Percentiles rank a stretch among this genome's conserved stretches.
Evolutionary conservation across 2,113 vertebrate species (phyloP).

Genomic region (Pipra filicauda): DNA sequence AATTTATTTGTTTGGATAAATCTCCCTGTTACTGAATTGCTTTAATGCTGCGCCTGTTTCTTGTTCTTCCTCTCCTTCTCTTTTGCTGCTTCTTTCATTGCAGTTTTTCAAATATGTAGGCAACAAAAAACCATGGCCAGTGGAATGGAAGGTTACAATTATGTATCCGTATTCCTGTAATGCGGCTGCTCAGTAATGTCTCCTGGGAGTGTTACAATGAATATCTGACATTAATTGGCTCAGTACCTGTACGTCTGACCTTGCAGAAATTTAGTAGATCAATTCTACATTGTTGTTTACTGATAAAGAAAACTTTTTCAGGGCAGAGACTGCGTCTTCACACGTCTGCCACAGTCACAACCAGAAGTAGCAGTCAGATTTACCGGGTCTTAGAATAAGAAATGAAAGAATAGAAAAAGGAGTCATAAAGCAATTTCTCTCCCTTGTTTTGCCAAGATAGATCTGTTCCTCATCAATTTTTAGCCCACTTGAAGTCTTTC

Average conservation of each 20-base stretch:
- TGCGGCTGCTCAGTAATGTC: conserved; percentile 51
- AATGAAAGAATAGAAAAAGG: not conserved
- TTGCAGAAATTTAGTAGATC: conserved; percentile 70
- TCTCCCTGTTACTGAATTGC: not conserved
- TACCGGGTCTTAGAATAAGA: not conserved
- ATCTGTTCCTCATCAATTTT: not conserved
- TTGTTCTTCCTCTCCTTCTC: not conserved
- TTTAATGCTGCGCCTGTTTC: not conserved
- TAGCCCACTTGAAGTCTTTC: not conserved
- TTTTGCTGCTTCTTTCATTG: not conserved
- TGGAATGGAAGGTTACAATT: conserved; percentile 72
- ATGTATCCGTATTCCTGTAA: conserved; percentile 75
- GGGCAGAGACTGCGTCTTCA: not conserved
- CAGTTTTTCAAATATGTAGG: conserved; percentile 8
- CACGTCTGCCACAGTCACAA: not conserved
- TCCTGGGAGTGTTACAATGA: conserved; percentile 70
- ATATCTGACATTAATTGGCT: conserved; percentile 76
- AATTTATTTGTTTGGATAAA: not conserved
- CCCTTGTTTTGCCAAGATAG: not conserved
- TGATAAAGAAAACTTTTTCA: conserved; percentile 30
- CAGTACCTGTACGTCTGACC: conserved; percentile 68
- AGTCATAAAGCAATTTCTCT: not conserved
- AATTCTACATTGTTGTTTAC: conserved; percentile 25
- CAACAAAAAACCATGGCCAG: conserved; percentile 48
- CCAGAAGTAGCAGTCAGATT: not conserved